Base-by-base conservation (phyloP, 2,113 vertebrate species). In the Psophia crepitans region DNA sequence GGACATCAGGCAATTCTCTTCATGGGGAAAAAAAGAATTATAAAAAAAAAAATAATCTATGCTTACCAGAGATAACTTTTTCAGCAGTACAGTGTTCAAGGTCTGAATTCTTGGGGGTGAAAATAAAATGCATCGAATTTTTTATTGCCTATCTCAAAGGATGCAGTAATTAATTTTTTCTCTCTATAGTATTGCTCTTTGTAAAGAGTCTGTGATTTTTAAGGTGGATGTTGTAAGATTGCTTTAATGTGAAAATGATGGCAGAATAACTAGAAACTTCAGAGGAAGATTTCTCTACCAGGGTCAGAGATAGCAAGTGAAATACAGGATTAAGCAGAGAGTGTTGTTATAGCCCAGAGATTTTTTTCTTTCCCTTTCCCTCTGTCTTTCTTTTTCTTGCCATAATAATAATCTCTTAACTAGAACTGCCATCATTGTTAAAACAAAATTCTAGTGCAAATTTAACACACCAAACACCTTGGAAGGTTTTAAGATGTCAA, bases 181-280 rank as follows among this genome's bases (percentile, higher is more conserved):
- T 61, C 56, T 41, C 35, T 56, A n/a, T 26, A 53, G 22, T 58
- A 49, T 89, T 12, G 41, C 30, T 83, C 26, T 51, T 94, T 48
- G 33, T 81, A 51, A n/a, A n/a, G 94, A 90, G 84, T 60, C 20
- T 54, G 64, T 74, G 84, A 89, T 60, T 78, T 43, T 91, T 95
- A 35, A 20, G 10, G 41, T 54, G 81, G 80, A 37, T 78, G 70
- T 81, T 57, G 89, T 4, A 86, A 68, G 37, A 91, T 22, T 51
- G 13, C 79, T 91, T 92, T 87, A 79, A 96, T 65, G 35, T 84
- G 70, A 93, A 96, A 94, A 94, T 71, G 35, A 96, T 95, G 44
- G 57, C 73, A 93, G 82, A 51, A 51, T 28, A 48, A 66, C 54
- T 56, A 56, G 33, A 58, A 92, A 83, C 80, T 92, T 96, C 76